phyloP scores from a whole-genome alignment of 2,113 vertebrate genomes.

The Pitta sordida region DNA sequence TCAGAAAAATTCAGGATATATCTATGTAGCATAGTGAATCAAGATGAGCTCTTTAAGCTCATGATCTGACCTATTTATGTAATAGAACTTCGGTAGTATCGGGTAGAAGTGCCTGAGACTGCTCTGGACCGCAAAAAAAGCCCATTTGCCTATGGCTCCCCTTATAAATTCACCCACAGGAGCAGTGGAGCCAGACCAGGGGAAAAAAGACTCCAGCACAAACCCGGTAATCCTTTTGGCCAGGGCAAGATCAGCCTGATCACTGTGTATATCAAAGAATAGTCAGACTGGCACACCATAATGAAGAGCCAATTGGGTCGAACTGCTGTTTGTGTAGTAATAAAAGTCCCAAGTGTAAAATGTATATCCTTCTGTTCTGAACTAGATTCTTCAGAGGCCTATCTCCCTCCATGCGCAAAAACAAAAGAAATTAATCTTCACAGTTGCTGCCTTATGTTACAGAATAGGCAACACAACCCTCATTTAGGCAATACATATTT shows the following conservation, averaged over 20 bases:
- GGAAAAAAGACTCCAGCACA: background rate
- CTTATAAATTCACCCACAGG: background rate
- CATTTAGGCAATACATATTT: too few species aligned
- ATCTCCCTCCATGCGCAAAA: background rate
- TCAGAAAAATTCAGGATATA: background rate
- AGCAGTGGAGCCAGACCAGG: background rate
- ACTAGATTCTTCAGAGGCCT: background rate
- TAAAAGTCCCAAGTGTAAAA: background rate
- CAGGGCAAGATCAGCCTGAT: background rate
- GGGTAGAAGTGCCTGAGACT: background rate
- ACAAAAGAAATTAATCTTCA: background rate
- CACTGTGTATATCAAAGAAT: background rate
- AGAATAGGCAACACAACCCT: too few species aligned
- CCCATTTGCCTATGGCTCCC: background rate
- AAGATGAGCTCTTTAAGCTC: background rate
- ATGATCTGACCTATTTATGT: background rate
- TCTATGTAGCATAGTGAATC: background rate
- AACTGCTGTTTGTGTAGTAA: background rate
- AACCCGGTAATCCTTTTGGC: background rate
- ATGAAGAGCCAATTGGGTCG: rapidly evolving
- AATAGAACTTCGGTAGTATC: background rate
- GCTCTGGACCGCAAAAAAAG: background rate
- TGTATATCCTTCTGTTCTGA: background rate
- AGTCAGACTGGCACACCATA: background rate
- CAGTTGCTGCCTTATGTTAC: too few species aligned